phyloP scores from a whole-genome alignment of 2,888 invertebrate genomes.

The Heliconius erato region DNA sequence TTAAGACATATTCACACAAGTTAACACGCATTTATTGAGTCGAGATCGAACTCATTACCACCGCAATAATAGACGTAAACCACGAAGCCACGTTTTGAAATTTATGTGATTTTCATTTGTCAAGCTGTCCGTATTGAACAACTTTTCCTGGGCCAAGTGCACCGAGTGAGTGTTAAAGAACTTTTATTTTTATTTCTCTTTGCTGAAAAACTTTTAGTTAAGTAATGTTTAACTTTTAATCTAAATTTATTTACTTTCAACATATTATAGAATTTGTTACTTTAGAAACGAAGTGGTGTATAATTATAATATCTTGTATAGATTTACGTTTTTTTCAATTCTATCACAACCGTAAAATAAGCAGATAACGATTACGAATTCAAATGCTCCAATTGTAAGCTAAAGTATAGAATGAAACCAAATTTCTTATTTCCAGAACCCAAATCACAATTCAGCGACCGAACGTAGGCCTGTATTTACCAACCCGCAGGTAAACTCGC shows the following conservation, averaged over 20 bases:
- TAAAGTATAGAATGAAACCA: conserved; percentile 17
- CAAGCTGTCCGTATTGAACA: too few species aligned
- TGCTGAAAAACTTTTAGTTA: too few species aligned
- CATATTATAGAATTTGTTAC: neutral
- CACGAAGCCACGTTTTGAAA: too few species aligned
- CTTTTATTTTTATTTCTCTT: too few species aligned
- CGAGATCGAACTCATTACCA: neutral
- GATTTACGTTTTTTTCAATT: neutral
- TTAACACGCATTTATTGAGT: neutral
- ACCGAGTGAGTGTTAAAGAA: too few species aligned
- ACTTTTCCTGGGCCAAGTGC: too few species aligned
- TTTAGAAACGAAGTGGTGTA: neutral
- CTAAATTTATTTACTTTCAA: too few species aligned
- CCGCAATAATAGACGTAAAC: neutral
- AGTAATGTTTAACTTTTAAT: too few species aligned
- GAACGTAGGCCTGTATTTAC: conserved; percentile 80
- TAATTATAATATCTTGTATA: conserved; percentile 6
- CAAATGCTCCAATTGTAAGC: conserved; percentile 7
- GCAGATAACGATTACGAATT: conserved; percentile 13
- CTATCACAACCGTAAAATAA: neutral
- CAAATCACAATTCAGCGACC: conserved; percentile 77
- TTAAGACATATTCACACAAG: neutral
- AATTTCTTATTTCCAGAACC: conserved; percentile 72
- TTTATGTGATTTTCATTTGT: too few species aligned
- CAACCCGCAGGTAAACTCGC: conserved; percentile 82